Conservation (phyloP, 2,113 vertebrate species). For the Hipposideros armiger region DNA sequence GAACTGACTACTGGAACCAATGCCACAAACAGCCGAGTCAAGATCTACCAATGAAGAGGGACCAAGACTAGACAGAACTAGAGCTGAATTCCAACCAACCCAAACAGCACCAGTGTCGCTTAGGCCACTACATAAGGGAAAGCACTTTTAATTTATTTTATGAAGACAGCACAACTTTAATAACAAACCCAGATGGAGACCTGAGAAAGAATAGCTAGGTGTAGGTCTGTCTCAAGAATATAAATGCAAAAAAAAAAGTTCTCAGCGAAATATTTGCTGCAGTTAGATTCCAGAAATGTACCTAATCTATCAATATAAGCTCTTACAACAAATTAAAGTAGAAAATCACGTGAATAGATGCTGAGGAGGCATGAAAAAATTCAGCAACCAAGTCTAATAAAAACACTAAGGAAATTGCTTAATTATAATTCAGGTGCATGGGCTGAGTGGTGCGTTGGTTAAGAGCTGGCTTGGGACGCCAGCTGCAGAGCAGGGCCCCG, state of each 20-base stretch:
- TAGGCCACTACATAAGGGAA: neutral
- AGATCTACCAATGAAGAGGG: neutral
- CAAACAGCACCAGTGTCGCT: neutral
- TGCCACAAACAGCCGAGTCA: neutral
- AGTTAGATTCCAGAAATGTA: conserved; percentile 4
- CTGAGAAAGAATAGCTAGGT: neutral
- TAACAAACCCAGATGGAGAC: neutral
- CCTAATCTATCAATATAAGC: neutral
- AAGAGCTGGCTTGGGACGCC: too few species aligned
- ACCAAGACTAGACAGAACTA: neutral
- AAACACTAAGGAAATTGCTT: neutral
- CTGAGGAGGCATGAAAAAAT: neutral
- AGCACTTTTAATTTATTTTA: too few species aligned
- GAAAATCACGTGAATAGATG: neutral
- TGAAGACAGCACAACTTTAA: neutral
- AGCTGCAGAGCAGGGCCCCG: too few species aligned
- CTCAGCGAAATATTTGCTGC: neutral
- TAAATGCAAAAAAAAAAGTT: neutral
- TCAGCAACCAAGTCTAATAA: neutral
- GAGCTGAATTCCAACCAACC: neutral
- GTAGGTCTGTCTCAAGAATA: neutral
- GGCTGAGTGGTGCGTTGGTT: too few species aligned
- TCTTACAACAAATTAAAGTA: neutral
- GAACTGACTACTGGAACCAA: neutral
- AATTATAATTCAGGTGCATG: neutral